phyloP scores from a whole-genome alignment of 2,113 vertebrate species.

The Myotis davidii region DNA sequence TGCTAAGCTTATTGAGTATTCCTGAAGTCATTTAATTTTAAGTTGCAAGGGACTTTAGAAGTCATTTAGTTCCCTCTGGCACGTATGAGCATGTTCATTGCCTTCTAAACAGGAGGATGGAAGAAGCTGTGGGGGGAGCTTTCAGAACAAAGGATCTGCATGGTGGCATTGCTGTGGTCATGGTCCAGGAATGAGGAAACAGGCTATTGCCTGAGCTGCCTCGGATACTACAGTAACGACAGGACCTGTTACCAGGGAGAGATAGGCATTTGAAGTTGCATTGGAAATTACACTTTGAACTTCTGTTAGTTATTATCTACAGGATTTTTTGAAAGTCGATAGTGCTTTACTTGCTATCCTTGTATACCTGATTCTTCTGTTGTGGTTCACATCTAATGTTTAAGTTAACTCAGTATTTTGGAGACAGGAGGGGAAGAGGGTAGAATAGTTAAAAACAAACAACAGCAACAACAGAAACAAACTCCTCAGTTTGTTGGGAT shows the following conservation, averaged over 20 bases:
- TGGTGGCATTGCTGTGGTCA: not conserved
- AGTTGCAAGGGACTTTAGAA: not conserved
- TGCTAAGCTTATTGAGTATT: slow-evolving; percentile 24
- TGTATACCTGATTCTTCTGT: slow-evolving; percentile 52
- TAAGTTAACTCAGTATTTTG: slow-evolving; percentile 47
- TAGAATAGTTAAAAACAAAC: slow-evolving; percentile 53
- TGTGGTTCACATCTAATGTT: slow-evolving; percentile 70
- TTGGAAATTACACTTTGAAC: slow-evolving; percentile 54
- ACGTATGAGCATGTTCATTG: slow-evolving; percentile 34
- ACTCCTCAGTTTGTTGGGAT: slow-evolving; percentile 20
- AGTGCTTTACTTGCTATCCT: slow-evolving; percentile 52
- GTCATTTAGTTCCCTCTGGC: not conserved
- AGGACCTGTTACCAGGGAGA: not conserved
- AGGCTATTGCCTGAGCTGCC: slow-evolving; percentile 33
- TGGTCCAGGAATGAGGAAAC: slow-evolving; percentile 68
- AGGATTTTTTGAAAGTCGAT: slow-evolving; percentile 38
- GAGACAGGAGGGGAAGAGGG: slow-evolving; percentile 25
- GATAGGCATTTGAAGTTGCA: slow-evolving; percentile 58
- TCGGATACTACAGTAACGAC: slow-evolving; percentile 22
- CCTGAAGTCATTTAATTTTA: slow-evolving; percentile 36
- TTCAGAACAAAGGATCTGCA: slow-evolving; percentile 58
- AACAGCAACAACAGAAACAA: slow-evolving; percentile 54
- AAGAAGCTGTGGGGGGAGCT: not conserved
- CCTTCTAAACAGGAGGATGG: not conserved
- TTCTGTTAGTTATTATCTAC: slow-evolving; percentile 64